These are phyloP conservation scores for Genyomyrus donnyi DNA, from an alignment of 2,113 vertebrate species.

Conservation along the genomic window DNA sequence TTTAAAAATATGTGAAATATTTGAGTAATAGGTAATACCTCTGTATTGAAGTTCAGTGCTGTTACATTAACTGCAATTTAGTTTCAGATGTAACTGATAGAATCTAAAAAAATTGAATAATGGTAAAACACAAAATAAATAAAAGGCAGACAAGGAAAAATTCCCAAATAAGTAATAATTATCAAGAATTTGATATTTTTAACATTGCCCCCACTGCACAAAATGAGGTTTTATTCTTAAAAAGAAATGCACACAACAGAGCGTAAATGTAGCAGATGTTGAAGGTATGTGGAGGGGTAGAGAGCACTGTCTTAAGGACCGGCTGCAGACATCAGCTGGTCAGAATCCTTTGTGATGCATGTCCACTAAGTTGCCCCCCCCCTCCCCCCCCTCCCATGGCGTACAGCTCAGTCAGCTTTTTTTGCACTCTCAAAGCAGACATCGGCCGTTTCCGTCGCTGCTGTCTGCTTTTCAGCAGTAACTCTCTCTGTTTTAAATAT, in stretches of 20 bases:
- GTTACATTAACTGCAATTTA: neutral
- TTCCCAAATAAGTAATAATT: neutral
- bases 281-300: constrained; percentile 30
- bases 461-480: neutral
- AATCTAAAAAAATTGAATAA: neutral
- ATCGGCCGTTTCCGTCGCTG: neutral
- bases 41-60: neutral
- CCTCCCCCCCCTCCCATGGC: constrained; percentile 31
- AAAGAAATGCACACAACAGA: neutral
- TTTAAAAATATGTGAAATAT: neutral
- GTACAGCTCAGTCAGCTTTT: constrained; percentile 32
- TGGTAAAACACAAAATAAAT: neutral
- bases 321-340: constrained; percentile 29
- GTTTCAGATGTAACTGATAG: neutral
- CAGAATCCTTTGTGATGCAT: constrained; percentile 50
- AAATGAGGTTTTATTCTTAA: neutral
- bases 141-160: neutral
- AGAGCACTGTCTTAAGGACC: constrained; percentile 65
- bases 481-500: constrained; percentile 8
- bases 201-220: neutral
- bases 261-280: constrained; percentile 4
- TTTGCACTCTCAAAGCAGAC: constrained; percentile 33
- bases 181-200: neutral
- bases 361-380: constrained; percentile 44
- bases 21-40: neutral